A percentile compares a stretch with the other conserved stretches of the same genome.
Conservation (phyloP, 2,797 vertebrate species). For the Gymnoscopelus microlampas region DNA sequence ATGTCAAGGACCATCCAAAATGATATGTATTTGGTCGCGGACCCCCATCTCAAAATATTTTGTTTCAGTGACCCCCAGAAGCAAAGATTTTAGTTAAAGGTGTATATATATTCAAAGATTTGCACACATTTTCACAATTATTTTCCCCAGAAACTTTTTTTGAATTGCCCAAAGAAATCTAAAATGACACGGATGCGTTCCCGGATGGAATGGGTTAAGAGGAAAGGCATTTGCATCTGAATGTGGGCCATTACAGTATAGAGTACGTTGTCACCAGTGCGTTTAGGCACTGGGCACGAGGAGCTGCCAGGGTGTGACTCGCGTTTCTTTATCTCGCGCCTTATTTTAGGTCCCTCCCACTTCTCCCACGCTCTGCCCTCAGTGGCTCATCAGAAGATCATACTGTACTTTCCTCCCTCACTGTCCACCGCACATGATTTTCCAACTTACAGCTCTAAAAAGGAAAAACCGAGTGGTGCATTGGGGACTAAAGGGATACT, state of each 20-base stretch:
- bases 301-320: constrained; percentile 4
- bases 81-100: no score
- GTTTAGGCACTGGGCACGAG: constrained; percentile 29
- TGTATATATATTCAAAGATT: no score
- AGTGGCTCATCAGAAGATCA: background rate
- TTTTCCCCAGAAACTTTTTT: no score
- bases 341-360: constrained; percentile 27
- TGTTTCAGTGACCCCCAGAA: no score
- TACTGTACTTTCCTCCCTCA: background rate
- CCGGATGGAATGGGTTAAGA: no score
- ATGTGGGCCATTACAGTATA: constrained; percentile 23
- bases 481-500: background rate
- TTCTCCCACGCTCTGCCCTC: background rate
- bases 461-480: background rate
- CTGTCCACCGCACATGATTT: background rate
- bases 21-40: no score
- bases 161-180: no score
- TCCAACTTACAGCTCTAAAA: background rate
- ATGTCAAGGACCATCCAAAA: no score
- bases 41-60: no score
- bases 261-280: constrained; percentile 18
- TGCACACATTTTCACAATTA: no score
- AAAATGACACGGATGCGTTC: no score
- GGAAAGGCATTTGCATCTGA: constrained; percentile 46
- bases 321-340: constrained; percentile 33